These are phyloP conservation scores for Varanus salvator DNA, from an alignment of 2,113 vertebrate genomes.

Conservation along the genomic window DNA sequence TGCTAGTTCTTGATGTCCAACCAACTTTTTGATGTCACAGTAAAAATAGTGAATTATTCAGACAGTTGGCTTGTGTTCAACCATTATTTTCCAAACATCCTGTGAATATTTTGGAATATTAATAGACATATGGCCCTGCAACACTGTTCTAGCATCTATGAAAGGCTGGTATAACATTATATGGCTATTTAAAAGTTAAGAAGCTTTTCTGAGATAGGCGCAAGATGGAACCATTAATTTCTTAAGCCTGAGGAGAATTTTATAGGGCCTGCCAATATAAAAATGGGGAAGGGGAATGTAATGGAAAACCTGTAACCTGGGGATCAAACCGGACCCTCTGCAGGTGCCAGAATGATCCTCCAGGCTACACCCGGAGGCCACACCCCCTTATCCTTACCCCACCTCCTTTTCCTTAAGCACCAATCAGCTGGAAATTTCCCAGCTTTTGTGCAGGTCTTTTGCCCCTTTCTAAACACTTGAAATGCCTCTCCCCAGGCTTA, in stretches of 20 bases:
- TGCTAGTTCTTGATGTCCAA: not conserved
- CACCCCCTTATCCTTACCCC: too few relatives aligned
- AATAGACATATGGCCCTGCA: not conserved
- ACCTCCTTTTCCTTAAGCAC: too few relatives aligned
- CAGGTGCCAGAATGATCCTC: too few relatives aligned
- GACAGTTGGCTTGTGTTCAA: not conserved
- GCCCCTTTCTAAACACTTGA: too few relatives aligned
- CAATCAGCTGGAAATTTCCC: too few relatives aligned
- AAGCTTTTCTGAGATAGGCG: not conserved
- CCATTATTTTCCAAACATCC: not conserved
- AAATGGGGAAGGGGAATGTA: not conserved
- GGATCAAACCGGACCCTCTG: too few relatives aligned
- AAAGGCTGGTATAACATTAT: not conserved
- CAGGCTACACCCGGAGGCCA: too few relatives aligned
- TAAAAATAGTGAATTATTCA: not conserved
- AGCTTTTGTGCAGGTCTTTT: too few relatives aligned
- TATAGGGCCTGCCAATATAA: not conserved
- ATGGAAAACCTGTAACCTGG: not conserved
- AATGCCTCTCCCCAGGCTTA: too few relatives aligned
- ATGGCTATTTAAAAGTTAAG: not conserved
- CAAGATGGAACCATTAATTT: too few relatives aligned
- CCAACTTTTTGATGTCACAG: not conserved
- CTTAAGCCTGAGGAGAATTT: not conserved
- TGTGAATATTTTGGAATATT: not conserved
- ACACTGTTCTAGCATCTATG: not conserved